Conservation (phyloP, 2,888 invertebrate species). For the Osedax frankpressi region DNA sequence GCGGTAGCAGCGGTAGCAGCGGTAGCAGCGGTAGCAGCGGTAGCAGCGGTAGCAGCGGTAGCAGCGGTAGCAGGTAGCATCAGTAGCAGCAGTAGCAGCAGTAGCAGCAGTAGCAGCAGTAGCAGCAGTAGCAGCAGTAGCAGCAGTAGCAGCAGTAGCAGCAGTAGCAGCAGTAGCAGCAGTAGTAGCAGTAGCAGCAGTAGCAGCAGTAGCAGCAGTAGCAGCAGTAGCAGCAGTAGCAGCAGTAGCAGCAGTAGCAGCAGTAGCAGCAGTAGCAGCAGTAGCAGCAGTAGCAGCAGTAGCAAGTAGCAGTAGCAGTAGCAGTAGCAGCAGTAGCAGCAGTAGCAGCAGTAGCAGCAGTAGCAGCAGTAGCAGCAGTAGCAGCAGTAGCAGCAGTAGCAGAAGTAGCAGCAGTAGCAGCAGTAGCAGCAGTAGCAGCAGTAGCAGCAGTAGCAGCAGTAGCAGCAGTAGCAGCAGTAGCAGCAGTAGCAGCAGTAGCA, state of each 20-base stretch:
- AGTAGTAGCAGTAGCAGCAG: not conserved
- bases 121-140: not conserved
- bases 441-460: not conserved
- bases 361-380: conserved; percentile 6
- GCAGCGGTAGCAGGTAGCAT: too few relatives aligned
- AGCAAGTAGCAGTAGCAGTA: not conserved
- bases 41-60: not conserved
- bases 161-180: not conserved
- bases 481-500: not conserved
- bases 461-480: not conserved
- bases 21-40: not conserved
- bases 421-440: not conserved
- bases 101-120: not conserved
- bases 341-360: not conserved
- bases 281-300: not conserved
- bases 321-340: not conserved
- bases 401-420: not conserved
- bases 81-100: too few relatives aligned
- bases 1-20: not conserved
- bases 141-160: not conserved
- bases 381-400: not conserved
- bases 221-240: not conserved
- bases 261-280: not conserved
- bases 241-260: not conserved
- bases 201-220: not conserved